Percentiles rank a stretch among this genome's conserved stretches.
Conservation (phyloP, 2,113 vertebrate species). For the Sinocyclocheilus anshuiensis region DNA sequence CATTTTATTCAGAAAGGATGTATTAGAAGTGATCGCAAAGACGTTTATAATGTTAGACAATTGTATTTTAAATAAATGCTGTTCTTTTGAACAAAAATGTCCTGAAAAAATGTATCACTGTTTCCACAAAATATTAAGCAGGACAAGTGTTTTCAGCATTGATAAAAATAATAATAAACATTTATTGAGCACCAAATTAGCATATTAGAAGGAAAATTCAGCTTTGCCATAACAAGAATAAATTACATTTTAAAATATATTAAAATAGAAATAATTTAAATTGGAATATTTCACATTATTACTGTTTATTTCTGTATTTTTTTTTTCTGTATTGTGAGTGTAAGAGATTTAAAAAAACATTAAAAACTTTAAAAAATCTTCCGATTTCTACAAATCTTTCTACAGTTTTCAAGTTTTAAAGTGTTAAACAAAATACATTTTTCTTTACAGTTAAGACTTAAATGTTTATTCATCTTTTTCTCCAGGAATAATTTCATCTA, state of each 20-base stretch:
- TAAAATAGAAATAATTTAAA: neutral
- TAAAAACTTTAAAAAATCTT: too few relatives aligned
- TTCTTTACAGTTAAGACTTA: neutral
- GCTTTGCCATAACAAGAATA: neutral
- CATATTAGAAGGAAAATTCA: neutral
- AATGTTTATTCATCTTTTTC: neutral
- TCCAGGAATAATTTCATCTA: conserved; percentile 96
- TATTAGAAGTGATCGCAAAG: neutral
- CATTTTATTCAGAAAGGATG: neutral
- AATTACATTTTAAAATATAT: neutral
- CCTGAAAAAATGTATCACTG: too few relatives aligned
- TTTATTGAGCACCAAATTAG: neutral
- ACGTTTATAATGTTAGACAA: too few relatives aligned
- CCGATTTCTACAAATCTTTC: neutral
- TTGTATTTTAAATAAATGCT: too few relatives aligned
- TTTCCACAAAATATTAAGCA: neutral
- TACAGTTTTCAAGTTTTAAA: too few relatives aligned
- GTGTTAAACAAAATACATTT: too few relatives aligned
- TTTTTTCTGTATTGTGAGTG: too few relatives aligned
- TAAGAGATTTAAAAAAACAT: too few relatives aligned
- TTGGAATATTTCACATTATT: neutral
- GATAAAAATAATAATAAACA: neutral
- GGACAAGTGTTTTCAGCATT: neutral
- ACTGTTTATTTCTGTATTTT: neutral
- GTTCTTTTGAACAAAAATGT: too few relatives aligned